Evolutionary conservation across 2,888 invertebrate species (phyloP).

Genomic region (Callyntrura guangdongensis): DNA sequence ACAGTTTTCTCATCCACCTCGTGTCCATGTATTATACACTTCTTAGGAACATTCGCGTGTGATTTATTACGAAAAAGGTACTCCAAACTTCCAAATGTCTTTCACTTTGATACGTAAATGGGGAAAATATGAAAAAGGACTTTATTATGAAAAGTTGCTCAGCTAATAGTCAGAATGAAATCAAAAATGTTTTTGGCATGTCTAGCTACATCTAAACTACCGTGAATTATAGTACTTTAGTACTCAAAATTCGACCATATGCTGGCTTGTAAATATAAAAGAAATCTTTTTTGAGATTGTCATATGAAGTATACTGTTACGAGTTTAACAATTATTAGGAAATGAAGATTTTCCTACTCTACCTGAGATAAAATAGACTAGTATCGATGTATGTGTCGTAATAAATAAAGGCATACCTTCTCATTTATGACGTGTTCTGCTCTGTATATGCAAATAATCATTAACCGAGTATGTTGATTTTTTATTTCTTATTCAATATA

Average conservation of each 20-base stretch:
- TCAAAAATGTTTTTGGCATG: no score
- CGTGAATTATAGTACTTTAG: no score
- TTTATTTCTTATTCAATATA: no score
- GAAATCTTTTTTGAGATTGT: neutral
- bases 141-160: neutral
- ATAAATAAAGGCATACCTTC: no score
- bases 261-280: neutral
- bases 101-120: conserved; percentile 38
- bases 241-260: no score
- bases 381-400: no score
- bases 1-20: neutral
- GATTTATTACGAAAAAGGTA: conserved; percentile 50
- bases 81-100: conserved; percentile 60
- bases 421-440: no score
- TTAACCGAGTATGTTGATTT: no score
- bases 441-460: no score
- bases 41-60: conserved; percentile 50
- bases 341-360: no score
- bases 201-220: no score
- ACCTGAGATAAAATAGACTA: neutral
- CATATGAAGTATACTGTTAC: neutral
- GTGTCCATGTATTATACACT: conserved; percentile 50
- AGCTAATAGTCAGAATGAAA: no score
- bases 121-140: neutral
- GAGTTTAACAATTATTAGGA: neutral